Evolutionary conservation across 1,140 invertebrate species (phyloP), one percentile per base, ranked within the genome.

Genomic region (Oscheius sp.): DNA sequence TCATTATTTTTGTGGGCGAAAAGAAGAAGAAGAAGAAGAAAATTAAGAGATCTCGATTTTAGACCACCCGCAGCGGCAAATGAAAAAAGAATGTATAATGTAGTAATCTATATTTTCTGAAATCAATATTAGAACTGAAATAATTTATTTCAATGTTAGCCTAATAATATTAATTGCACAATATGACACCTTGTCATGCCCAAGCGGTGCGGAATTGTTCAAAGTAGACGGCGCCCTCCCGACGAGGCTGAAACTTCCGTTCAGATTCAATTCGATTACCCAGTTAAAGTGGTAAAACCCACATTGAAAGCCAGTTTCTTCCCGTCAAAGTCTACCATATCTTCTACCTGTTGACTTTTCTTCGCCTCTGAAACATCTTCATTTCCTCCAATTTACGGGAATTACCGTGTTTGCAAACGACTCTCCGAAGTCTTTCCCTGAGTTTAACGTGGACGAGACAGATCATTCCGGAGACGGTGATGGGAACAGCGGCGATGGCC

Each of bases 171-270:
- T n/a, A n/a, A n/a, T n/a, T n/a, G n/a, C 23, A 55, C 7, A 55
- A 15, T 15, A 26, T 13, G 7, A 55, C 15, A 10, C 38, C 15
- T 4, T 7, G 49, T 23, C 23, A 55, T 15, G 49, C 49, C 49
- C 49, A 55, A 26, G 49, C 49, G 4, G 49, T 55, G 15, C 49
- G 49, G 49, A 55, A 55, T 26, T 55, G 49, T 23, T 55, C 49
- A 23, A 55, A 55, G 23, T 55, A 55, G 49, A 55, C 23, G 49
- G 49, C 23, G 28, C 15, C 23, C 23, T 55, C 49, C 28, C 28
- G 15, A 20, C 28, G 15, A 7, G 49, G 49, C 49, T 55, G 49
- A 55, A 55, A 55, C 15, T 7, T 42, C 10, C n/a, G 38, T 10
- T n/a, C n/a, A n/a, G n/a, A n/a, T n/a, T n/a, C n/a, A n/a, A n/a